Conservation (phyloP, 2,113 vertebrate species). For the Platichthys stellatus region DNA sequence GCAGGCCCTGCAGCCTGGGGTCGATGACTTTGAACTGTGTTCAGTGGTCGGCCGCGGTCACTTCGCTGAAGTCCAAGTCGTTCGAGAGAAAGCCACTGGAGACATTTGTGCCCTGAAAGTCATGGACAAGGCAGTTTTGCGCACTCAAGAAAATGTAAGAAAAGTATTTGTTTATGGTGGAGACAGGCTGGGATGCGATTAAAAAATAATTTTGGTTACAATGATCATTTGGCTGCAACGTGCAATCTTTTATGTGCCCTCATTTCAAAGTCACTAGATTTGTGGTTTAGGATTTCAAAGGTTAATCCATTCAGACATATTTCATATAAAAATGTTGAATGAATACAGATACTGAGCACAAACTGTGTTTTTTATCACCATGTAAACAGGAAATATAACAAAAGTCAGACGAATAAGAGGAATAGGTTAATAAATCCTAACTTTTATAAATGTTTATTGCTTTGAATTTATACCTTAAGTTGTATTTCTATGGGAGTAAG, state of each 20-base stretch:
- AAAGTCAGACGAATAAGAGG: not conserved
- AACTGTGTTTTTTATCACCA: not conserved
- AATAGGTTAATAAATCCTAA: too few species aligned
- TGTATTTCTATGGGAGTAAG: not conserved
- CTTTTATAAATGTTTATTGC: not conserved
- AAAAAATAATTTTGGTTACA: not conserved
- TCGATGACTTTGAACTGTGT: conserved; percentile 89
- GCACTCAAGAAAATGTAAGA: conserved; percentile 87
- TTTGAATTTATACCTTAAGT: not conserved
- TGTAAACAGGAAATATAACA: not conserved
- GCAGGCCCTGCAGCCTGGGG: conserved; percentile 86
- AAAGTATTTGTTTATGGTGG: not conserved
- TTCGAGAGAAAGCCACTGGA: conserved; percentile 89
- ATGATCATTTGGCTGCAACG: too few species aligned
- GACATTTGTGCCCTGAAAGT: conserved; percentile 95
- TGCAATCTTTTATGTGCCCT: too few species aligned
- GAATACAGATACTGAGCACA: not conserved
- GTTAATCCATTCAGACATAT: conserved; percentile 1
- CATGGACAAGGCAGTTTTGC: conserved; percentile 89
- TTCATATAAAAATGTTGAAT: not conserved
- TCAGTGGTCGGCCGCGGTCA: conserved; percentile 89
- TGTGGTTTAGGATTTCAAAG: too few species aligned
- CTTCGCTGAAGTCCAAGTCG: conserved; percentile 93
- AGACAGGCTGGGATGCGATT: too few species aligned
- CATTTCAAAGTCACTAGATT: too few species aligned